Conservation (phyloP, 2,113 vertebrate species). For the Phalacrocorax aristotelis region DNA sequence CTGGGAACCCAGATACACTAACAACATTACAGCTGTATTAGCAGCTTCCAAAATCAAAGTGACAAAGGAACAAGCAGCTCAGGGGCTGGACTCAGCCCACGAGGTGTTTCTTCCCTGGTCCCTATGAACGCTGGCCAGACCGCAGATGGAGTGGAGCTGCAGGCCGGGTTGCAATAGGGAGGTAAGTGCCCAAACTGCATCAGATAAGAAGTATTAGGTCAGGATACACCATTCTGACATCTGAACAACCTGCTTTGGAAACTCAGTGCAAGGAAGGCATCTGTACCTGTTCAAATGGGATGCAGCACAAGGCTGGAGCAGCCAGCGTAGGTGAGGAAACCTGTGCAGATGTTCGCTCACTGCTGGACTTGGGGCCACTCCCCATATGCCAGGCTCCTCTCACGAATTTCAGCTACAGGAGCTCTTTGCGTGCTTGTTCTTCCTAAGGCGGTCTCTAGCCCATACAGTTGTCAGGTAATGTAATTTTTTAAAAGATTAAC, state of each 20-base stretch:
- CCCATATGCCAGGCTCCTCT: background rate
- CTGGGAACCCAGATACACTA: background rate
- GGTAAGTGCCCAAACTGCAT: rapidly evolving
- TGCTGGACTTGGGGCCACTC: background rate
- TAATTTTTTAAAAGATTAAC: background rate
- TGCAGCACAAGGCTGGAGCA: background rate
- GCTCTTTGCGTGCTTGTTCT: background rate
- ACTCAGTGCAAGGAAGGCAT: background rate
- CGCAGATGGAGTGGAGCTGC: background rate
- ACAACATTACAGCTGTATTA: background rate
- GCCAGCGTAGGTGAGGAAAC: background rate
- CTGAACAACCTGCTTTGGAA: background rate
- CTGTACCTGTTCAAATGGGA: background rate
- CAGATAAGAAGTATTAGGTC: background rate
- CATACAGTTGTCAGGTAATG: background rate
- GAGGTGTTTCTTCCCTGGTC: rapidly evolving
- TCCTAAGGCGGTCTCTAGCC: background rate
- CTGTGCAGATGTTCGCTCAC: background rate
- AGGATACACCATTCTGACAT: background rate
- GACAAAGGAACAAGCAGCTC: background rate
- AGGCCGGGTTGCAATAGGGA: background rate
- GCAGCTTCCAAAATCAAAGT: background rate
- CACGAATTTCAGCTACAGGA: background rate
- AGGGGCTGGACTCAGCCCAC: background rate
- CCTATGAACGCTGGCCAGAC: background rate